Base-by-base conservation (phyloP, 2,797 vertebrate genomes). In the Micropoecilia bifurca region DNA sequence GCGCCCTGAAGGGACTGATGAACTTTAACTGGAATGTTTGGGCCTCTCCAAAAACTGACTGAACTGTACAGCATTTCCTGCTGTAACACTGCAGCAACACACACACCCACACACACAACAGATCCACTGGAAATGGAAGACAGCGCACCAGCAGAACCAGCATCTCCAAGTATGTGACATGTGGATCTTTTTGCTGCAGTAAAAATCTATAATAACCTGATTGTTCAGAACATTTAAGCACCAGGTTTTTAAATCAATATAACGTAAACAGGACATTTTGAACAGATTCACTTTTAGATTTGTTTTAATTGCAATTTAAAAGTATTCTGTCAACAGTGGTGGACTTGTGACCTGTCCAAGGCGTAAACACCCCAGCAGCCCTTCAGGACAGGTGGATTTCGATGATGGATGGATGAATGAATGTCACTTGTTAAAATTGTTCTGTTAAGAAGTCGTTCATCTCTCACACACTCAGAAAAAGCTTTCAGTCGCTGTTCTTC, bases 21-120 rank as follows among this genome's bases (percentile, higher is more conserved):
- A 90, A 88, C 90, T 81, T 88, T 53, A 59, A 48, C 0, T 73
- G 82, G 88, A 92, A 92, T 89, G 88, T 83, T 36, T 82, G 75
- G 22, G 79, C 53, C 78, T 55, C 45, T 33, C 18, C 76, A 33
- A 46, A 53, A 41, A 45, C 50, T 41, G 41, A 45, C 68, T 45
- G 68, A 71, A 71, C 68, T 45, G 68, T 46, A 46, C 41, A 7
- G 12, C n/a, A 25, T 45, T 71, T 71, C 41, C 68, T 16, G 25
- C 25, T 71, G 41, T 28, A 71, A 45, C 13, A 10, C 68, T 28
- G 68, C 68, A 71, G 12, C 9, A 3, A 28, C 66, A 5, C 59
- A 4, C 63, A 25, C 43, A 13, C 13, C 1, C 45, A 0, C 14
- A 18, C 14, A 48, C 48, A 50, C 18, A n/a, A 6, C 41, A 71